phyloP scores from a whole-genome alignment of 2,888 invertebrate genomes.

The Caenorhabditis sinica region DNA sequence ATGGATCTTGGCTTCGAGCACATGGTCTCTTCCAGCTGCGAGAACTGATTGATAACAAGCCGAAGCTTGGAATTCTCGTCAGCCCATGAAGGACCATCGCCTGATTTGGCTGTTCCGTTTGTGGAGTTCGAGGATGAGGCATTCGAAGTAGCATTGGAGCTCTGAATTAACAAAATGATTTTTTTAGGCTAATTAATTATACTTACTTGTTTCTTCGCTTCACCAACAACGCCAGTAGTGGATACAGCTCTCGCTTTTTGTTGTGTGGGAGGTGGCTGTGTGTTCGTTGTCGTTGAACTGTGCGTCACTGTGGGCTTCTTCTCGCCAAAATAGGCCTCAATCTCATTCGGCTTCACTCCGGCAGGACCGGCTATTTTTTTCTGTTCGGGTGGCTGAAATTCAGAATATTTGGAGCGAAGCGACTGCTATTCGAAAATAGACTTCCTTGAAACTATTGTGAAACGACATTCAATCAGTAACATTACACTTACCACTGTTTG shows the following conservation, averaged over 20 bases:
- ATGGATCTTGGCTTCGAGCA: constrained; percentile 95
- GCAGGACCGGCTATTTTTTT: constrained; percentile 50
- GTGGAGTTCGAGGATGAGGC: constrained; percentile 26
- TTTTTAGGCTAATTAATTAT: neutral
- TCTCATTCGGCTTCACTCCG: constrained; percentile 55
- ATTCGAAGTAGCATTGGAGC: constrained; percentile 9
- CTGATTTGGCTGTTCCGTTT: constrained; percentile 15
- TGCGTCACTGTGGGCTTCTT: constrained; percentile 31
- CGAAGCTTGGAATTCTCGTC: constrained; percentile 89
- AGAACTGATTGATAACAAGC: constrained; percentile 92
- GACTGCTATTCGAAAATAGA: neutral
- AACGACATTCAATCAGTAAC: neutral
- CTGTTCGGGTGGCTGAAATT: constrained; percentile 24
- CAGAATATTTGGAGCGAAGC: too few relatives aligned
- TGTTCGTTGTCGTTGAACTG: constrained; percentile 1
- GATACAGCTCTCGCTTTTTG: constrained; percentile 54
- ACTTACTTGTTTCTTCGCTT: constrained; percentile 52
- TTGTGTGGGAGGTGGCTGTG: constrained; percentile 23
- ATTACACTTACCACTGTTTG: neutral
- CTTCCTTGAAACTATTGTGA: neutral
- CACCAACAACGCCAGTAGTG: constrained; percentile 53
- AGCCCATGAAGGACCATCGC: constrained; percentile 53
- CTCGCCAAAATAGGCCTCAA: constrained; percentile 59
- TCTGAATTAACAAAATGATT: neutral
- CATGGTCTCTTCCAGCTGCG: constrained; percentile 90